Conservation (phyloP, 2,797 vertebrate genomes). For the Linurgus olivaceus region DNA sequence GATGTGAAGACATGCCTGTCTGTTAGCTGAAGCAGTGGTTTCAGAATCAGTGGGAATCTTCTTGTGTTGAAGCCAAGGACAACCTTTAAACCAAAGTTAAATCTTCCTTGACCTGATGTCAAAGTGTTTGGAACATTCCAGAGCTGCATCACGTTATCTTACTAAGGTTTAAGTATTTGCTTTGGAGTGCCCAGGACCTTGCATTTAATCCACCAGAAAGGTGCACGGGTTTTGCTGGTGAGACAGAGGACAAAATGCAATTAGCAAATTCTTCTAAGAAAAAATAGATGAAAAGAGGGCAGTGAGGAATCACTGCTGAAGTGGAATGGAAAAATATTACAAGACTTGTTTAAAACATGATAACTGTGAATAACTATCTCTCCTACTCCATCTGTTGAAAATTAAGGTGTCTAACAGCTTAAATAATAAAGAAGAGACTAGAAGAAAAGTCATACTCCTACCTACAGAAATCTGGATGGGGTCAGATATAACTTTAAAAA, state of each 20-base stretch:
- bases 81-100: not conserved
- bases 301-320: not conserved
- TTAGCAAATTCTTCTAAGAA: not conserved
- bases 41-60: not conserved
- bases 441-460: not conserved
- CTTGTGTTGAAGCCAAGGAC: not conserved
- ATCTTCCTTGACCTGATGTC: not conserved
- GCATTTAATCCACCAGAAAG: not conserved
- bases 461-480: not conserved
- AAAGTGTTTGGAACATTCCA: not conserved
- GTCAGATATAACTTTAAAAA: not conserved
- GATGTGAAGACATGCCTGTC: rapidly evolving
- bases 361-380: not conserved
- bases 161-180: not conserved
- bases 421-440: not conserved
- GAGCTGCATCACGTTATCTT: not conserved
- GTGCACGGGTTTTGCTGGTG: not conserved
- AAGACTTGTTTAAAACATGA: not conserved
- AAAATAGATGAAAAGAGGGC: not conserved
- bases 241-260: not conserved
- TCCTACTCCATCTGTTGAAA: not conserved
- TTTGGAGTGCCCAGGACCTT: not conserved
- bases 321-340: not conserved
- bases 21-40: not conserved
- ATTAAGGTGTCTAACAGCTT: not conserved